A percentile compares a stretch with the other conserved stretches of the same genome.
phyloP scores from a whole-genome alignment of 2,888 invertebrate species.

The Calameuta filiformis region DNA sequence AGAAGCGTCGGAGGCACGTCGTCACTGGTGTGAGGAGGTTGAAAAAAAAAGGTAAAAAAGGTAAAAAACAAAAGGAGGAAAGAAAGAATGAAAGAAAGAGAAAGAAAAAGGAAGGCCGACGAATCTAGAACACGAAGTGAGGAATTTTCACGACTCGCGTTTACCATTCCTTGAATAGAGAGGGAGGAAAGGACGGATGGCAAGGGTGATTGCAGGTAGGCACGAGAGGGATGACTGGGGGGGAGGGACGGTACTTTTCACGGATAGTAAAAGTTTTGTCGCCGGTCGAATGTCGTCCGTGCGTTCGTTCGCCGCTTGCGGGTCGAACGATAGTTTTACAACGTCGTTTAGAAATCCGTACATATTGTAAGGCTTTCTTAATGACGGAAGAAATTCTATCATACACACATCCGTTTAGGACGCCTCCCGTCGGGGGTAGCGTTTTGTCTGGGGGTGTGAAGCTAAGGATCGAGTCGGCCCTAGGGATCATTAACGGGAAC shows the following conservation, averaged over 20 bases:
- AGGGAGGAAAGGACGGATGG: conserved; percentile 21
- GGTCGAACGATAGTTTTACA: conserved; percentile 35
- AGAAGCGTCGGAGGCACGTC: conserved; percentile 18
- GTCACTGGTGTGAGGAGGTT: background rate
- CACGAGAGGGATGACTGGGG: conserved; percentile 4
- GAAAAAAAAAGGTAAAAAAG: conserved; percentile 23
- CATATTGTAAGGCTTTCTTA: conserved; percentile 63
- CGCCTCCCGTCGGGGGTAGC: conserved; percentile 46
- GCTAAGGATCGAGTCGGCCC: conserved; percentile 47
- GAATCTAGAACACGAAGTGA: conserved; percentile 52
- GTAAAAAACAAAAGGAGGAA: background rate
- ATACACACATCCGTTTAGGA: conserved; percentile 63
- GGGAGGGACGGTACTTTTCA: background rate
- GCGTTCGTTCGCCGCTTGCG: conserved; percentile 21
- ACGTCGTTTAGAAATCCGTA: conserved; percentile 50
- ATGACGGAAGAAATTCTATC: conserved; percentile 67
- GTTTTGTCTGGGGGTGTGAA: conserved; percentile 51
- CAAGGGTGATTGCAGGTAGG: conserved; percentile 5
- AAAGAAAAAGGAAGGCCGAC: conserved; percentile 25
- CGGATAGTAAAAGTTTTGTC: conserved; percentile 23
- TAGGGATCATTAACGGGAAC: conserved; percentile 12
- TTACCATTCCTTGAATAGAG: conserved; percentile 57
- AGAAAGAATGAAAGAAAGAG: background rate
- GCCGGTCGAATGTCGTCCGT: conserved; percentile 25
- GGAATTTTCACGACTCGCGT: conserved; percentile 49